A percentile compares a stretch with the other conserved stretches of the same genome.
Conservation (phyloP, 2,113 vertebrate species). For the Acinonyx jubatus region DNA sequence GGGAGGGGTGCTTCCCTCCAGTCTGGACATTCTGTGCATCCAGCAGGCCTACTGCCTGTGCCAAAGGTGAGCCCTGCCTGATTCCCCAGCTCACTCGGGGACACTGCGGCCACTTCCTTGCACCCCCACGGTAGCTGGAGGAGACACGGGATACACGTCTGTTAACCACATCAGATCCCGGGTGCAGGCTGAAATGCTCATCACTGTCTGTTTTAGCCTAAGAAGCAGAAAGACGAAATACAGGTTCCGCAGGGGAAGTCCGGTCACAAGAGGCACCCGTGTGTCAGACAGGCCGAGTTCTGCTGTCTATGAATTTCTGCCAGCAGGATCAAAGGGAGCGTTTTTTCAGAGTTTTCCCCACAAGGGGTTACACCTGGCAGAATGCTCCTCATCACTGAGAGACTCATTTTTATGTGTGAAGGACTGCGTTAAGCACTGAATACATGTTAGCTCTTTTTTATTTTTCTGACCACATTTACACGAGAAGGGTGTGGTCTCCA, state of each 20-base stretch:
- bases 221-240: neutral
- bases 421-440: neutral
- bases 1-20: neutral
- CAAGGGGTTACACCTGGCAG: neutral
- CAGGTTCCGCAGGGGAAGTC: neutral
- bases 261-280: neutral
- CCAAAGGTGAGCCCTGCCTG: rapidly evolving
- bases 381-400: neutral
- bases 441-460: neutral
- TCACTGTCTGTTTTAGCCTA: neutral
- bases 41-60: too few species aligned
- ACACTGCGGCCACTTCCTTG: too few species aligned
- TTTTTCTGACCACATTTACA: too few species aligned
- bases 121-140: rapidly evolving
- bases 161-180: neutral
- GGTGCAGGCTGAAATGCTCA: neutral
- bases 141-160: neutral
- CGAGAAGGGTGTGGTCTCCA: rapidly evolving
- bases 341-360: neutral
- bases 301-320: neutral
- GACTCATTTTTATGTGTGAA: neutral
- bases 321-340: neutral
- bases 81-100: neutral
- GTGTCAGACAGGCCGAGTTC: neutral
- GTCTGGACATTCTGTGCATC: rapidly evolving